Percentiles rank a stretch among this genome's conserved stretches.
Conservation (phyloP, 1,140 invertebrate genomes). For the Anadara kagoshimensis region DNA sequence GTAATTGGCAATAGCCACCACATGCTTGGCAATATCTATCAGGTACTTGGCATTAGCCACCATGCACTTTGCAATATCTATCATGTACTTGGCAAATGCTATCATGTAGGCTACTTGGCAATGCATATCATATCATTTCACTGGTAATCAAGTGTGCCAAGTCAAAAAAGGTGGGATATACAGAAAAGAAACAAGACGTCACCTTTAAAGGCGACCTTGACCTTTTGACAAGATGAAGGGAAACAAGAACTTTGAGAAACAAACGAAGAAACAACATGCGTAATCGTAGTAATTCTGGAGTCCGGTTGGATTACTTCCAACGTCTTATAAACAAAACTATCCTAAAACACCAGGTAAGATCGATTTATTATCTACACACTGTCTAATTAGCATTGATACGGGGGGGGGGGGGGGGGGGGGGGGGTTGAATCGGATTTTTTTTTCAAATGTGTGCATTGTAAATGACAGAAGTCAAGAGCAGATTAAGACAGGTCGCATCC, state of each 20-base stretch:
- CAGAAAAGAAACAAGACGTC: background rate
- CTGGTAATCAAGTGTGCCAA: background rate
- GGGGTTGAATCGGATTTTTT: too few species aligned
- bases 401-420: background rate
- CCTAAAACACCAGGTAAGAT: constrained; percentile 85
- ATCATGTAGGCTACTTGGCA: too few species aligned
- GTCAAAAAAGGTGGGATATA: background rate
- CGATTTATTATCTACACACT: background rate
- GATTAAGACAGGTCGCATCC: too few species aligned
- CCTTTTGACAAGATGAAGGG: background rate
- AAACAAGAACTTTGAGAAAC: background rate
- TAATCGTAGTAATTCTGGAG: constrained; percentile 94
- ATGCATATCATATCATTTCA: too few species aligned
- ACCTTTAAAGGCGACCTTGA: background rate
- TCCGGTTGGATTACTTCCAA: constrained; percentile 95
- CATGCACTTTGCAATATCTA: too few species aligned
- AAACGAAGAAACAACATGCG: constrained; percentile 79
- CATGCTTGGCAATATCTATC: too few species aligned
- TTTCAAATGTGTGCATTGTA: too few species aligned
- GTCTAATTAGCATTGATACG: background rate
- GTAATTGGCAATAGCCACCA: too few species aligned
- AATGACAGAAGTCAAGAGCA: too few species aligned
- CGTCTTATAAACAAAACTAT: constrained; percentile 93
- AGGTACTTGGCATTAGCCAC: too few species aligned
- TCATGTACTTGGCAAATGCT: too few species aligned